Evolutionary conservation across 2,113 vertebrate species (phyloP).

Genomic region (Beaufortia kweichowensis): DNA sequence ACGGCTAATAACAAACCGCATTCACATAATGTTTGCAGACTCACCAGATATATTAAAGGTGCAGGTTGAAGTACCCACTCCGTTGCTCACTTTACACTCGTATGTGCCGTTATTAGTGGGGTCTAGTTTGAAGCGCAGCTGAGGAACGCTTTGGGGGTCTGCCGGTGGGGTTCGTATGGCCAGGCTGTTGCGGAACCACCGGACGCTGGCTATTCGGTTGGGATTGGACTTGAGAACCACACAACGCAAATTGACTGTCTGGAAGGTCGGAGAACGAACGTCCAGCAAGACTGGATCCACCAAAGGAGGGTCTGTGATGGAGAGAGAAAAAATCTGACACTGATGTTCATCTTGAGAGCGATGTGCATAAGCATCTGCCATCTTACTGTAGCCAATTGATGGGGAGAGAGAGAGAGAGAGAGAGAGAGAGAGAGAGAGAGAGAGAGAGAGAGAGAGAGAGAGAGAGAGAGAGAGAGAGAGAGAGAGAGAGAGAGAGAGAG

Average conservation of each 20-base stretch:
- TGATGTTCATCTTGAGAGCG: neutral
- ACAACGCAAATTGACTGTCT: conserved; percentile 83
- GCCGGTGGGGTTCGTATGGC: conserved; percentile 71
- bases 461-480: no score
- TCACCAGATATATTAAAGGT: conserved; percentile 92
- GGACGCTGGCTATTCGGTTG: conserved; percentile 79
- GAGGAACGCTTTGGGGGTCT: conserved; percentile 82
- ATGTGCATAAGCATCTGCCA: no score
- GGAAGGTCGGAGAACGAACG: conserved; percentile 80
- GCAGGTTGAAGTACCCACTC: conserved; percentile 84
- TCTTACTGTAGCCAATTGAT: no score
- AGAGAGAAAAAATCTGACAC: neutral
- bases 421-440: no score
- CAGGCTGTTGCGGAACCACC: conserved; percentile 86
- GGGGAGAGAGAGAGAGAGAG: no score
- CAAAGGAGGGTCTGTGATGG: conserved; percentile 79
- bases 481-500: no score
- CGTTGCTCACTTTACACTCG: conserved; percentile 89
- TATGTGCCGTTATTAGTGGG: conserved; percentile 85
- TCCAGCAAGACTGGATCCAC: conserved; percentile 88
- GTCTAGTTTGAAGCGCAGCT: conserved; percentile 85
- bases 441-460: no score
- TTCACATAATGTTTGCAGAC: conserved; percentile 48
- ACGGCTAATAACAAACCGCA: no score
- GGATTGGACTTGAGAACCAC: conserved; percentile 85